Evolutionary conservation across 30 jellyfish, hydroid and myxozoan species (phyloP), one percentile per base, ranked within the genome.

Genomic region (Hydra vulgaris): DNA sequence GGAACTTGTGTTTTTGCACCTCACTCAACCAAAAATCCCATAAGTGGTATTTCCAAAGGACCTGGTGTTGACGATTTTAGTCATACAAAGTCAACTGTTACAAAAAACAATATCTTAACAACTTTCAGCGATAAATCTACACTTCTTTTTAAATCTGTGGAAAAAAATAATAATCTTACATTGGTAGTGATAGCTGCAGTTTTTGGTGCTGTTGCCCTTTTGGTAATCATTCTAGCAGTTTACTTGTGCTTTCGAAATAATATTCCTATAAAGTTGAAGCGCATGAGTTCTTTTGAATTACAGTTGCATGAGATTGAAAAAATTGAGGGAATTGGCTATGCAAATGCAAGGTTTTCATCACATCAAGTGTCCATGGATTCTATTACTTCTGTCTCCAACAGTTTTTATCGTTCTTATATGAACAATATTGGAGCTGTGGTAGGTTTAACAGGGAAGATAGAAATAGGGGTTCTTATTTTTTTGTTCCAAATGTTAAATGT

Each of bases 181-280:
- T 0, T 90, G 95, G 97, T 74, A 81, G 76, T 85, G 85, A 87
- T 76, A 18, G 52, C 88, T 81, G 97, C 95, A 5, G 97, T 85
- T 0, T 72, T 82, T 12, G 82, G 92, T 40, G 97, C 95, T 15
- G 82, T 87, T 1, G 71, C 85, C 23, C 56, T 86, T 22, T 94
- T 86, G 20, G 75, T 86, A 27, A 71, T 90, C 21, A 74, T 86
- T 26, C 79, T 90, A 0, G 81, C 83, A n/a, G 83, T 88, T 18
- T 85, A 83, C 27, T 79, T 90, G 21, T 70, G 90, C 76, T 90
- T 82, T 83, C 81, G 95, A 68, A 77, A 78, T 17, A 70, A 79
- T 66, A 1, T 67, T 16, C 54, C 26, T 66, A 0, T 61, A 18
- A 67, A 71, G 72, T 70, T 24, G 17, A 66, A 71, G 26, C 69